phyloP scores from a whole-genome alignment of 2,888 invertebrate species.

The Kryphioiulus occultus region DNA sequence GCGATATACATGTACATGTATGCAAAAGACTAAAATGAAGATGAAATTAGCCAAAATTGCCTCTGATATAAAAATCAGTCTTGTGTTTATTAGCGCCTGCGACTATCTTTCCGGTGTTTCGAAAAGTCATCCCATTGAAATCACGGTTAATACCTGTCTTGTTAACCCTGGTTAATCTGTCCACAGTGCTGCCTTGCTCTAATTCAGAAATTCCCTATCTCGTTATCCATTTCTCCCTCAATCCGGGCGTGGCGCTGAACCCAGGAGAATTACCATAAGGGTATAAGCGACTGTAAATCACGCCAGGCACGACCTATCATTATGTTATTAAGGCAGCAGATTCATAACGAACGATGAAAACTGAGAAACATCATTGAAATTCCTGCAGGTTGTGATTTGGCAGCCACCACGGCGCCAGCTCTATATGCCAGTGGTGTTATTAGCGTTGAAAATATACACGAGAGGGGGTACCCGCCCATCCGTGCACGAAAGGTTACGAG shows the following conservation, averaged over 20 bases:
- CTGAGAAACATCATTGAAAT: slow-evolving; percentile 11
- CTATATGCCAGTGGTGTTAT: slow-evolving; percentile 10
- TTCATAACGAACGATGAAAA: slow-evolving; percentile 30
- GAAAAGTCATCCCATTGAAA: too few species aligned
- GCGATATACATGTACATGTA: too few species aligned
- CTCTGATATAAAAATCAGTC: too few species aligned
- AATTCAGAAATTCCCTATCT: too few species aligned
- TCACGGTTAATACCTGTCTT: too few species aligned
- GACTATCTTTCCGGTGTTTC: too few species aligned
- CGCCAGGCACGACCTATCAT: background rate
- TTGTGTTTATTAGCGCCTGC: too few species aligned
- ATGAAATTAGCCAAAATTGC: too few species aligned
- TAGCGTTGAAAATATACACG: background rate
- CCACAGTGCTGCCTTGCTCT: too few species aligned
- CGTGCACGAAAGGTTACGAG: background rate
- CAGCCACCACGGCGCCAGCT: slow-evolving; percentile 9
- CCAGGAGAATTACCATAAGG: background rate
- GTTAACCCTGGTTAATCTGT: too few species aligned
- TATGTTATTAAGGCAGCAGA: slow-evolving; percentile 25
- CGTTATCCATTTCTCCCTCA: background rate
- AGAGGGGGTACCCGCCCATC: background rate
- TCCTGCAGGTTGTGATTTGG: slow-evolving; percentile 27
- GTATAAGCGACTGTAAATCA: background rate
- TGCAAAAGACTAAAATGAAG: too few species aligned
- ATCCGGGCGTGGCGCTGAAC: background rate